Evolutionary conservation across 2,888 invertebrate genomes (phyloP).

Genomic region (Drosophila lutescens): DNA sequence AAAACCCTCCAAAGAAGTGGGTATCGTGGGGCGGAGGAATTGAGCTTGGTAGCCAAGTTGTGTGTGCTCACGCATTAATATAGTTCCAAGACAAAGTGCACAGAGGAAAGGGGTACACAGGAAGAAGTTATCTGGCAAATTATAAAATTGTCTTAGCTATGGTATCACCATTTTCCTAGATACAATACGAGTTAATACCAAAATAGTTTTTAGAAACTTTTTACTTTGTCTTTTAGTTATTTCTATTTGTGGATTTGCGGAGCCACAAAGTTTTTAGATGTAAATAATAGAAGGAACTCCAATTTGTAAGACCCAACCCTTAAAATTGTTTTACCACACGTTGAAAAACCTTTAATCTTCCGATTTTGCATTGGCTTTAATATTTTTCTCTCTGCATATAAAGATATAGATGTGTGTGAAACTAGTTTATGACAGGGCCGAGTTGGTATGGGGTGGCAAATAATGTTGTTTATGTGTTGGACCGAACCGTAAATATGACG

Average conservation of each 20-base stretch:
- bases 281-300: no score
- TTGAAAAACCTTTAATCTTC: no score
- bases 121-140: neutral
- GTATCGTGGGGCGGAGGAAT: constrained; percentile 1
- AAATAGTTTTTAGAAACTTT: no score
- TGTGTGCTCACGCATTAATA: constrained; percentile 73
- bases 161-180: no score
- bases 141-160: neutral
- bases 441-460: constrained; percentile 53
- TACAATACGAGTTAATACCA: no score
- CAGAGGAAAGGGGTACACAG: constrained; percentile 14
- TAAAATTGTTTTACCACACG: no score
- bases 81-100: constrained; percentile 32
- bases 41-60: constrained; percentile 37
- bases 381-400: constrained; percentile 22
- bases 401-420: constrained; percentile 71
- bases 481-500: constrained; percentile 73
- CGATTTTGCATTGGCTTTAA: no score
- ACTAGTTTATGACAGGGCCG: constrained; percentile 74
- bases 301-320: no score
- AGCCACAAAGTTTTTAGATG: no score
- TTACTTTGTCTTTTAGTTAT: no score
- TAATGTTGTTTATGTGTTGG: constrained; percentile 79
- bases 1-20: constrained; percentile 55
- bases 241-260: no score